Evolutionary conservation across 2,797 vertebrate genomes (phyloP), one percentile per base, ranked within the genome.

Genomic region (Chelidonichthys spinosus): DNA sequence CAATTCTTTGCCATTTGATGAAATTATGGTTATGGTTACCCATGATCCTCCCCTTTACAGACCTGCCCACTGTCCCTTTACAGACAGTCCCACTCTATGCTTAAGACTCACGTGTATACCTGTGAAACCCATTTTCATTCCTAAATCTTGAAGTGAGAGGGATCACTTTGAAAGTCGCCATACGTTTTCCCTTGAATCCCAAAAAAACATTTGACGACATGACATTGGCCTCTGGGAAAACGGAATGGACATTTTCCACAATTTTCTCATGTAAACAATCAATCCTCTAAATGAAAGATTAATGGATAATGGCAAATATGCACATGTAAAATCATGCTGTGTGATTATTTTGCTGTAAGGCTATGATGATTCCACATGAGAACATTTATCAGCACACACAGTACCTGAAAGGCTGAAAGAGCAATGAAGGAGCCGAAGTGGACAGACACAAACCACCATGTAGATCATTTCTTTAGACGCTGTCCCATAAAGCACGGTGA

Each of bases 401-500:
- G n/a, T n/a, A n/a, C 25, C 25, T 25, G 60, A 68, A 67, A 68
- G 37, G n/a, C 40, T 0, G 49, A 49, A 53, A 47, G 39, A 64
- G 37, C 18, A 35, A 25, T 66, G 72, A 66, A 40, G 42, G 49
- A 52, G 39, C 39, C 32, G 58, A 64, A 33, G 25, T 25, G 25
- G 68, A 74, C 62, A 71, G 49, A 58, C 25, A 63, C 62, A 72
- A 67, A 60, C n/a, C 33, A 42, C 60, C 46, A 83, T 44, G 25
- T 36, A 74, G 78, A 75, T 46, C 69, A 25, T 54, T 68, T 77
- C 44, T 18, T 69, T 82, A 70, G 76, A 80, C 33, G 62, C 44
- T 76, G 76, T 64, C 71, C 77, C 62, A 76, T 50, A 81, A 87
- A 81, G 46, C 63, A 56, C 0, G 4, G 1, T 36, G 36, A 55